Base-by-base conservation (phyloP, 2,797 vertebrate species). In the Pelodytes ibericus region DNA sequence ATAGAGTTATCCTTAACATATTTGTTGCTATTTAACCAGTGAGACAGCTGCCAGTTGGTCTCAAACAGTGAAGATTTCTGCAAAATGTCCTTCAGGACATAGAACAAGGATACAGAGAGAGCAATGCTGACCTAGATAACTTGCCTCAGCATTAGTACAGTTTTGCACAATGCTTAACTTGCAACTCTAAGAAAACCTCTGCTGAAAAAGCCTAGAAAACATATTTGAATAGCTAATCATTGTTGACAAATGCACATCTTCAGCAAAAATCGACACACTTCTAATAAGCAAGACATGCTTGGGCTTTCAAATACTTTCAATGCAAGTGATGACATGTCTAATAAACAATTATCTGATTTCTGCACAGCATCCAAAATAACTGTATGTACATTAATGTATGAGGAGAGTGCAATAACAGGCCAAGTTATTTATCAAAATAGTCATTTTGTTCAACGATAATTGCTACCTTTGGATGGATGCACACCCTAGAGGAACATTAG, bases 161-260 rank as follows among this genome's bases (percentile, higher is more conserved):
- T 29, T 16, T 47, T 22, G 18, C 8, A 27, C 36, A 59, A 3
- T 72, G 68, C 51, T 77, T 72, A 77, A 44, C 36, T 59, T 33
- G 68, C 68, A 65, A 27, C 70, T 77, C 29, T 72, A 57, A 72
- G 36, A 33, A 71, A 65, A 58, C 27, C 60, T 71, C 59, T 31
- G 64, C 31, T 70, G 67, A 76, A 77, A n/a, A 57, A 58, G 74
- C 22, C 58, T 63, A 31, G 7, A 29, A 58, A 33, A 39, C 26
- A 20, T 53, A 47, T 29, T 11, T 77, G 26, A 71, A 66, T 59
- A 47, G 68, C 60, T 59, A 71, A 77, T 65, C 49, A 71, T 33
- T 71, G 39, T 60, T 36, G 61, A 30, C 68, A 77, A 65, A 65
- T 63, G 33, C 61, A 20, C 47, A 26, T 44, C 15, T 2, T 71